phyloP scores from a whole-genome alignment of 2,113 vertebrate species.

The Chaetura pelagica region DNA sequence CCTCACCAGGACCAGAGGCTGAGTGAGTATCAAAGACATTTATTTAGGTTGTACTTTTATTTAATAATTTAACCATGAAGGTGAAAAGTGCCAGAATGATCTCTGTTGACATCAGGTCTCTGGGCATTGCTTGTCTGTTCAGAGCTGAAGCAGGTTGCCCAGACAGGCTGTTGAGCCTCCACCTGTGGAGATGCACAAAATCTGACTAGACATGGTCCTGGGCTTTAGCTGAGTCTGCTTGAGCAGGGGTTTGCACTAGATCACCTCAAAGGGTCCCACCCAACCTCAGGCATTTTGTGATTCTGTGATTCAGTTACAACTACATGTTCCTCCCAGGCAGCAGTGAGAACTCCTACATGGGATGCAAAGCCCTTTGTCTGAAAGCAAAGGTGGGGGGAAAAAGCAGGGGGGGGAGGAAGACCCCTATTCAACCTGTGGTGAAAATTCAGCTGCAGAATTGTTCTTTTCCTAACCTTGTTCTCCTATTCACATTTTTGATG shows the following conservation, averaged over 20 bases:
- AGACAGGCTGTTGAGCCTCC: background rate
- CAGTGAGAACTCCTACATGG: background rate
- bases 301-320: background rate
- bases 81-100: background rate
- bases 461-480: conserved; percentile 10
- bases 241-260: background rate
- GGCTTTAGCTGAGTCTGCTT: background rate
- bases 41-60: background rate
- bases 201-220: background rate
- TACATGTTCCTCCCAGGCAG: background rate
- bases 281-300: background rate
- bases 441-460: conserved; percentile 18
- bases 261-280: background rate
- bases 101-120: background rate
- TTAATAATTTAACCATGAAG: background rate
- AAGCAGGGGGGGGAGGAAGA: background rate
- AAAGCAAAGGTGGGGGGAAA: background rate
- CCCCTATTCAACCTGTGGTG: background rate
- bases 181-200: background rate
- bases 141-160: background rate
- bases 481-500: conserved; percentile 32
- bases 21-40: background rate
- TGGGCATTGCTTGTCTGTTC: background rate
- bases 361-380: background rate
- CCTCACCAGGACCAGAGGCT: background rate